phyloP scores from a whole-genome alignment of 1,140 invertebrate genomes.

The Diabrotica undecimpunctata region DNA sequence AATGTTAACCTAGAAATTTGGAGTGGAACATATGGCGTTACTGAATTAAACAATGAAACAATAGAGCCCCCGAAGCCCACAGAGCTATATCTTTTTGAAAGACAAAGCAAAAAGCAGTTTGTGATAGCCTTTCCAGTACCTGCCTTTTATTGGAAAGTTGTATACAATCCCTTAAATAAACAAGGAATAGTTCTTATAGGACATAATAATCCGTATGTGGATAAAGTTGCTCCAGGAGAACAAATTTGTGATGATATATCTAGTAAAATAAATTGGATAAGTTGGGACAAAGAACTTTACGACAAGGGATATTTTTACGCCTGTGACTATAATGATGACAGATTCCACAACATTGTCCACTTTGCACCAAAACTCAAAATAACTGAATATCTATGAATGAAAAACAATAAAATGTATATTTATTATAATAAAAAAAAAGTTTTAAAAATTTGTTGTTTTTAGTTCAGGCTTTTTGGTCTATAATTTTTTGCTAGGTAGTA shows the following conservation, averaged over 20 bases:
- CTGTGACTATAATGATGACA: slow-evolving; percentile 13
- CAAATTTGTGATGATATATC: slow-evolving; percentile 34
- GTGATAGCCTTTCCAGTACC: slow-evolving; percentile 47
- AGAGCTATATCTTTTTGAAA: slow-evolving; percentile 50
- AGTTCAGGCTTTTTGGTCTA: no score
- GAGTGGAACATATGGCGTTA: slow-evolving; percentile 56
- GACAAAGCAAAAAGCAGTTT: slow-evolving; percentile 43
- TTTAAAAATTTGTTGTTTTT: no score
- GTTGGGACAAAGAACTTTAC: slow-evolving; percentile 25
- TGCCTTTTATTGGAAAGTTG: slow-evolving; percentile 52
- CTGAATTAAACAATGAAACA: slow-evolving; percentile 48
- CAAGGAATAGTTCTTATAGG: slow-evolving; percentile 50
- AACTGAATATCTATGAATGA: no score
- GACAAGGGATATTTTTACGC: slow-evolving; percentile 26
- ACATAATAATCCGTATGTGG: slow-evolving; percentile 53
- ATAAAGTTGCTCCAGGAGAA: slow-evolving; percentile 10
- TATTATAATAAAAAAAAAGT: no score
- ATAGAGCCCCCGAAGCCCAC: slow-evolving; percentile 43
- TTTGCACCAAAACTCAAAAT: neutral
- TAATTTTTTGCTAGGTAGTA: no score
- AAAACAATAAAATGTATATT: no score
- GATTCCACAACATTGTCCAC: neutral
- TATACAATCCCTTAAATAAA: slow-evolving; percentile 47
- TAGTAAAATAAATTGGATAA: slow-evolving; percentile 30
- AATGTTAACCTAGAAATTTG: slow-evolving; percentile 50